Conservation (phyloP, 2,113 vertebrate genomes). For the Menura novaehollandiae region DNA sequence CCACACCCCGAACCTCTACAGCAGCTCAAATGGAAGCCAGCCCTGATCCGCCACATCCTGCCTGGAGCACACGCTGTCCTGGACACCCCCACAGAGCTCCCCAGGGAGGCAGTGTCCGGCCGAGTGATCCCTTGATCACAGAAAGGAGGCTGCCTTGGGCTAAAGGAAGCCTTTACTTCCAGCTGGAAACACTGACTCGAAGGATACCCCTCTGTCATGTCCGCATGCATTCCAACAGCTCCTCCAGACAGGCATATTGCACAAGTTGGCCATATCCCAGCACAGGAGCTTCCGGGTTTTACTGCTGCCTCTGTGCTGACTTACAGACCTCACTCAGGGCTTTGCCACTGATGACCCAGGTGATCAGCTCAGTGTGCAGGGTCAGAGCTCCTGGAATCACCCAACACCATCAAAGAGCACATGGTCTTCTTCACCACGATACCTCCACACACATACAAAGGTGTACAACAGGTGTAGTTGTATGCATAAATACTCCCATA, state of each 20-base stretch:
- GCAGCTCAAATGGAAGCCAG: not conserved
- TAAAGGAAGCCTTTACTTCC: not conserved
- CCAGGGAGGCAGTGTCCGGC: not conserved
- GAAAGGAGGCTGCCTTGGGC: not conserved
- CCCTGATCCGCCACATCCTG: not conserved
- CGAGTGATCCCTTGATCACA: not conserved
- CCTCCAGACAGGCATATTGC: not conserved
- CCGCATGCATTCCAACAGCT: rapidly evolving
- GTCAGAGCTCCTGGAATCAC: not conserved
- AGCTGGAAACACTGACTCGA: not conserved
- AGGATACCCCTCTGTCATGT: rapidly evolving
- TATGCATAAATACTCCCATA: not conserved
- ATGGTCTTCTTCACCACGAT: rapidly evolving
- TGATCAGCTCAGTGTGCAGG: not conserved
- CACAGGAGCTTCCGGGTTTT: not conserved
- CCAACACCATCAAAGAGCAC: rapidly evolving
- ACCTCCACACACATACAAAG: rapidly evolving
- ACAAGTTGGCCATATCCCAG: not conserved
- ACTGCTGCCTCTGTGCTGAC: not conserved
- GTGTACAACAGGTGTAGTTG: not conserved
- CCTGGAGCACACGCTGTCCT: not conserved
- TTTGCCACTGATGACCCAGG: not conserved
- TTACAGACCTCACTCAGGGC: not conserved
- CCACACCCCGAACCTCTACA: not conserved
- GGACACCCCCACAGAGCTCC: not conserved